Evolutionary conservation across 2,888 invertebrate genomes (phyloP).

Genomic region (Cheilosia impressa): DNA sequence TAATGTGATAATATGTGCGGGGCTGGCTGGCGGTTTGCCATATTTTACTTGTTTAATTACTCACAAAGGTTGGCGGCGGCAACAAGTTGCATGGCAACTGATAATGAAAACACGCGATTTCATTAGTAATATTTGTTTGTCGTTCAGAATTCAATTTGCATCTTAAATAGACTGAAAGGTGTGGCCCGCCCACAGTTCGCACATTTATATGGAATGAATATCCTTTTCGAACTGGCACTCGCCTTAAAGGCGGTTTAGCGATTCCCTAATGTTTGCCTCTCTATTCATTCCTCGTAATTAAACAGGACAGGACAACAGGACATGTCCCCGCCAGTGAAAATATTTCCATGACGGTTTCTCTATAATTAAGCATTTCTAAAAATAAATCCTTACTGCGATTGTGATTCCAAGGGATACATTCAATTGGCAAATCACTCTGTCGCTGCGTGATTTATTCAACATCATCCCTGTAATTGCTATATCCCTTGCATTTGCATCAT

Average conservation of each 20-base stretch:
- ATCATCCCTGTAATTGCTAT: neutral
- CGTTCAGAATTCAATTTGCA: neutral
- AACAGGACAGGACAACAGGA: no score
- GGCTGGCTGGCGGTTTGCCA: no score
- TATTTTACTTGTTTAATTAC: constrained; percentile 9
- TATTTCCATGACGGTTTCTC: constrained; percentile 35
- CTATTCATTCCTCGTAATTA: no score
- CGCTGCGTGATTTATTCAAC: constrained; percentile 18
- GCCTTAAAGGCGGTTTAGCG: no score
- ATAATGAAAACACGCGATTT: neutral
- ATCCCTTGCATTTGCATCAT: constrained; percentile 15
- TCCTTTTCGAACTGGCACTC: no score
- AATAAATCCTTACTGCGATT: constrained; percentile 18
- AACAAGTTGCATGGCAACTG: constrained; percentile 14
- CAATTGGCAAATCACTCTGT: constrained; percentile 17
- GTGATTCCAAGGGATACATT: neutral
- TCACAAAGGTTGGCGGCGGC: neutral
- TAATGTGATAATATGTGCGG: neutral
- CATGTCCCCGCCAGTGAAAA: neutral
- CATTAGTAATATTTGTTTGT: neutral
- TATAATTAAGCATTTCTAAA: constrained; percentile 41
- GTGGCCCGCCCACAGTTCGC: no score
- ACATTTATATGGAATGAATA: no score
- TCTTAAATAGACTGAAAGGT: neutral
- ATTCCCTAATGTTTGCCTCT: no score